phyloP scores from a whole-genome alignment of 2,113 vertebrate species.

The Tupaia chinensis region DNA sequence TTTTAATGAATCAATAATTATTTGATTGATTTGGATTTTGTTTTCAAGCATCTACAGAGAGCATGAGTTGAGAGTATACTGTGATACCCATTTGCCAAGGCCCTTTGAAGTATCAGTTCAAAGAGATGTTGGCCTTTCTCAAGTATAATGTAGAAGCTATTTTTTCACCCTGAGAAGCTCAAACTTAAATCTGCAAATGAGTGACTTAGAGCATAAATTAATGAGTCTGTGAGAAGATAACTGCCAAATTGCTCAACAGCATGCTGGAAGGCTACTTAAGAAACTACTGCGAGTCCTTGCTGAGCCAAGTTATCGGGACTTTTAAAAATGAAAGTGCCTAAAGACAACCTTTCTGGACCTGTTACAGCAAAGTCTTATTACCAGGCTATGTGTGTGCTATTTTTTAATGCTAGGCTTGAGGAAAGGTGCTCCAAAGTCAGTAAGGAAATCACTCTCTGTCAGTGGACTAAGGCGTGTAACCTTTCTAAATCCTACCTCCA shows the following conservation, averaged over 20 bases:
- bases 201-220: slow-evolving; percentile 73
- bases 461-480: slow-evolving; percentile 67
- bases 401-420: slow-evolving; percentile 49
- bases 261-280: slow-evolving; percentile 72
- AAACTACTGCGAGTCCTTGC: slow-evolving; percentile 47
- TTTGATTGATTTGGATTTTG: background rate
- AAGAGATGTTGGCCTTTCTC: slow-evolving; percentile 34
- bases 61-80: background rate
- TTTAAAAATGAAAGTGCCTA: slow-evolving; percentile 71
- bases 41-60: background rate
- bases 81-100: slow-evolving; percentile 28
- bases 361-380: slow-evolving; percentile 63
- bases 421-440: slow-evolving; percentile 24
- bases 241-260: slow-evolving; percentile 62
- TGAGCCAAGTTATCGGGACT: slow-evolving; percentile 66
- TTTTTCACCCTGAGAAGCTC: slow-evolving; percentile 64
- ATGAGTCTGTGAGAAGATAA: slow-evolving; percentile 72
- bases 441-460: slow-evolving; percentile 69
- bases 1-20: background rate
- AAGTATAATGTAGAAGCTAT: slow-evolving; percentile 23
- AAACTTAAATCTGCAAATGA: slow-evolving; percentile 72
- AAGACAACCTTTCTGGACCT: slow-evolving; percentile 72
- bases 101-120: slow-evolving; percentile 71
- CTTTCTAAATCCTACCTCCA: slow-evolving; percentile 81
- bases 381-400: slow-evolving; percentile 41